Base-by-base conservation (phyloP, 2,888 invertebrate species). In the Cryptocheilus praepositus region DNA sequence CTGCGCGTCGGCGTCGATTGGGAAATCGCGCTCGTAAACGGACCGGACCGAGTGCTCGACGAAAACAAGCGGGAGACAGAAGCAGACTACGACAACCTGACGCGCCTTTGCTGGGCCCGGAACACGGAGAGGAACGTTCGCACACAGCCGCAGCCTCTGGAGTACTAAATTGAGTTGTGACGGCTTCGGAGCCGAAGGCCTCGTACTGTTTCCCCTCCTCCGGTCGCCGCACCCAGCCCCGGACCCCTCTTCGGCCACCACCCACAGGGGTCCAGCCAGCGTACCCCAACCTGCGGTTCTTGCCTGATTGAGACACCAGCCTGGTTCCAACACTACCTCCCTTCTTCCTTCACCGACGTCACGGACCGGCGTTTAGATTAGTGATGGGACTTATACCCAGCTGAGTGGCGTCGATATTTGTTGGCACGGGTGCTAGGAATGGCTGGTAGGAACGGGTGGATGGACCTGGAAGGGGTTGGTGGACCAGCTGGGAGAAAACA, bases 141-240 rank as follows among this genome's bases (percentile, higher is more conserved):
- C 67, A 63, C 82, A 71, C 74, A 71, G 67, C 80, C 81, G 81
- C 85, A 83, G 85, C 84, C 82, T 83, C 84, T 77, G 84, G 84
- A 83, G 81, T 82, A 87, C 88, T 87, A 86, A 86, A 88, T 87
- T 88, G 88, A 88, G 88, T 87, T 87, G 88, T 87, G 87, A 88
- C 86, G 86, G 87, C 83, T 83, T 75, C 73, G 80, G 76, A 81
- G 81, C 81, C 83, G 83, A 83, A 81, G 81, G 80, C 81, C 80
- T 77, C 78, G 68, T 78, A 70, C 68, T 62, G 64, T 60, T 45
- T 36, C 36, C 51, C 57, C 44, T 60, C 62, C 61, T 58, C 70
- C 56, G 60, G 68, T 45, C 21, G 19, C 21, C 45, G 19, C n/a
- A 15, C 52, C 52, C 44, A 28, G 46, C 58, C 15, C 49, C 46